Evolutionary conservation across 2,888 invertebrate species (phyloP), one percentile per base, ranked within the genome.

Genomic region (Orthosia gothica): DNA sequence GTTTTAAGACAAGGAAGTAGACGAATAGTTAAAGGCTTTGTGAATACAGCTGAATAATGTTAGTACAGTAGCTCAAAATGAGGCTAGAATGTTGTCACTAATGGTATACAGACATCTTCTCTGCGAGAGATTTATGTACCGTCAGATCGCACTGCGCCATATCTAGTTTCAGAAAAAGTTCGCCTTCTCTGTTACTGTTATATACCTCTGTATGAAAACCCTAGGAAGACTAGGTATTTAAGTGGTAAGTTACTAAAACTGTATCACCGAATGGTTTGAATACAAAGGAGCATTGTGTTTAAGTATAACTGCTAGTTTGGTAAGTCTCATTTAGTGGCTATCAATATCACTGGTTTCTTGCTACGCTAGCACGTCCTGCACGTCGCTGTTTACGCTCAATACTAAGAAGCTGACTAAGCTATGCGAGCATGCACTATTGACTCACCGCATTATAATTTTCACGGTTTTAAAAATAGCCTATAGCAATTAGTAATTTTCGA

Each of bases 381-480:
- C 55, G 47, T 49, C n/a, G 50, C 18, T 59, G 58, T 79, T 80
- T 59, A 52, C 57, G 15, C 40, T 32, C 47, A 59, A 54, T 80
- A 26, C 63, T 20, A n/a, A 59, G 66, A 65, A 52, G 32, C 62
- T 66, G 81, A 66, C 47, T 40, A 55, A 74, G 32, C 81, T 50
- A 47, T 52, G 45, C 61, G 52, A 64, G 26, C 13, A 79, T 66
- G 45, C 47, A 57, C n/a, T 18, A 74, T 13, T 77, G 77, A 81
- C 62, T 81, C 75, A 77, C 55, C 18, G 62, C 32, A n/a, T 12
- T 55, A 55, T 57, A 52, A 57, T 66, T 74, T 74, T 57, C 23
- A 49, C 58, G 5, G 52, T 59, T 80, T 80, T 72, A 79, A 64
- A 79, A 73, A 79, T 73, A 79, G 13, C n/a, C 20, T 18, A n/a